phyloP scores from a whole-genome alignment of 2,797 vertebrate genomes.

The Vireo griseus region DNA sequence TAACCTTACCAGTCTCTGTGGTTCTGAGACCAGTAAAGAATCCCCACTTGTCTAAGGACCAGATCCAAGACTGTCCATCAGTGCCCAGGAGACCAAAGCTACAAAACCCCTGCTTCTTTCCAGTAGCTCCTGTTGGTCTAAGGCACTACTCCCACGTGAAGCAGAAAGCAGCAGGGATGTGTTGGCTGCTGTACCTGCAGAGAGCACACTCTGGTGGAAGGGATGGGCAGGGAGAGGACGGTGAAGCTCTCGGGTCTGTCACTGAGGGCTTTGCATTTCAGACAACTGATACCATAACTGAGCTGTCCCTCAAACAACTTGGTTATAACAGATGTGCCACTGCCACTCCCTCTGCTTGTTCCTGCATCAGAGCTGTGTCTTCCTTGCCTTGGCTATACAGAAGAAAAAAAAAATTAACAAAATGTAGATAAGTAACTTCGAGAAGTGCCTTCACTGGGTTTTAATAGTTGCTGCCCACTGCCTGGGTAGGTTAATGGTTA shows the following conservation, averaged over 20 bases:
- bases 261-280: slow-evolving; percentile 74
- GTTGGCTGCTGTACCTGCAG: slow-evolving; percentile 74
- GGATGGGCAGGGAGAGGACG: slow-evolving; percentile 83
- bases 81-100: neutral
- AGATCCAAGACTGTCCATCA: neutral
- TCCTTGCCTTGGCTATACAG: neutral
- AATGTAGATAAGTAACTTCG: neutral
- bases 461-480: neutral
- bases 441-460: neutral
- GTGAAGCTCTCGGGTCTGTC: slow-evolving; percentile 80
- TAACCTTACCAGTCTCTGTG: neutral
- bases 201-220: slow-evolving; percentile 71
- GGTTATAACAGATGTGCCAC: slow-evolving; percentile 78
- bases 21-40: neutral
- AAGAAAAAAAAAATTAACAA: neutral
- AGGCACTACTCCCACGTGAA: neutral
- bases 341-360: neutral
- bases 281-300: slow-evolving; percentile 73
- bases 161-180: neutral
- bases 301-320: slow-evolving; percentile 83
- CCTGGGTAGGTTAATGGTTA: neutral
- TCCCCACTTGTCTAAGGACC: neutral
- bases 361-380: neutral
- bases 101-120: neutral
- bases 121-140: accelerated